These are phyloP conservation scores for Aspidoscelis tigris DNA, from an alignment of 2,113 vertebrate genomes.

Conservation along the genomic window DNA sequence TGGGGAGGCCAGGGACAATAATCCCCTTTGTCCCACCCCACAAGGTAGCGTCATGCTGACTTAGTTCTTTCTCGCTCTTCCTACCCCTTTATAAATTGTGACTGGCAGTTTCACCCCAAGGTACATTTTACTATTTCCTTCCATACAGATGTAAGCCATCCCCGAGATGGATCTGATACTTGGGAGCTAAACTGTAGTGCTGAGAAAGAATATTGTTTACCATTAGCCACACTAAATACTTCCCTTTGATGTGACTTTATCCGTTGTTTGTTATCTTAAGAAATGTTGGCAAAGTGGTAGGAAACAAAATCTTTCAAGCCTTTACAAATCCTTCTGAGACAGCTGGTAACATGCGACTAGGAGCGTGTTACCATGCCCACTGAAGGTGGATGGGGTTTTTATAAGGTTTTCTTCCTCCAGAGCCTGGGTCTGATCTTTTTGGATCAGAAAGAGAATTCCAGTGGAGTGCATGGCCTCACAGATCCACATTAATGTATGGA, in stretches of 20 bases:
- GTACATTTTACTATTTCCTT: background rate
- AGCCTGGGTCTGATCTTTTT: no score
- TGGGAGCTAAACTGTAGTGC: background rate
- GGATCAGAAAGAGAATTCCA: no score
- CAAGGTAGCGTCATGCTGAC: slow-evolving; percentile 18
- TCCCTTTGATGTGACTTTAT: background rate
- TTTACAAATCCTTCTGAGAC: background rate
- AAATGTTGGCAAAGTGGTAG: background rate
- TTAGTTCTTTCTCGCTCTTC: background rate
- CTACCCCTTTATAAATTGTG: slow-evolving; percentile 4
- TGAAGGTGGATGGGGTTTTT: no score
- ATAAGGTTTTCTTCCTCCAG: no score
- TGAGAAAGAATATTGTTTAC: background rate
- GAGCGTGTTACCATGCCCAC: no score
- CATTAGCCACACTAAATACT: background rate
- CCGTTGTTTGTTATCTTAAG: background rate
- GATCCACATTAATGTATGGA: no score
- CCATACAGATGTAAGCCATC: slow-evolving; percentile 6
- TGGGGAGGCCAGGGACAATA: background rate
- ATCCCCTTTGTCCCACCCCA: background rate
- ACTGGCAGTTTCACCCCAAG: background rate
- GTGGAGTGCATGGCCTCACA: no score
- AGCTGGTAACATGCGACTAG: no score
- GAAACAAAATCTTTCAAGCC: background rate
- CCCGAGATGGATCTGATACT: background rate